Evolutionary conservation across 2,113 vertebrate genomes (phyloP).

Genomic region (Antechinus stuartii): DNA sequence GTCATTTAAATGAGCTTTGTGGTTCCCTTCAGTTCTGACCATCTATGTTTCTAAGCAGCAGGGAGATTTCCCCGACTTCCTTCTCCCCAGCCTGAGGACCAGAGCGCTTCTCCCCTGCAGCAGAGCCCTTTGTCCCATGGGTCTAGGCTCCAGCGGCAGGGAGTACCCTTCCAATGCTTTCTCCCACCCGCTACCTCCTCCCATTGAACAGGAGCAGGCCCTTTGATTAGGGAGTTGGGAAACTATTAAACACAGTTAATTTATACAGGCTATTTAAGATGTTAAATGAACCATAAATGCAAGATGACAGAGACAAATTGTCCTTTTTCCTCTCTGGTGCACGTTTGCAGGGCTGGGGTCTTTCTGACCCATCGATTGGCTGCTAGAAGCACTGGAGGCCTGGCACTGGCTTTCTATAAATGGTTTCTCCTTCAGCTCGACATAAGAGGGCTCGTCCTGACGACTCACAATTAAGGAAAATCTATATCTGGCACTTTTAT

Average conservation of each 20-base stretch:
- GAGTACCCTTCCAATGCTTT: background rate
- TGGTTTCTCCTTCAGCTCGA: slow-evolving; percentile 79
- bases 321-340: slow-evolving; percentile 40
- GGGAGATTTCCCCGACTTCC: background rate
- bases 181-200: background rate
- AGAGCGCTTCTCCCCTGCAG: background rate
- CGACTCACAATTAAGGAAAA: slow-evolving; percentile 71
- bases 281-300: slow-evolving; percentile 86
- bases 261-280: slow-evolving; percentile 81
- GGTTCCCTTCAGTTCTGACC: background rate
- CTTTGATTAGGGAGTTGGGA: slow-evolving; percentile 50
- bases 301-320: slow-evolving; percentile 81
- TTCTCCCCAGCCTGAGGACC: background rate
- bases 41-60: background rate
- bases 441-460: slow-evolving; percentile 58
- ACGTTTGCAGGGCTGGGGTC: slow-evolving; percentile 40
- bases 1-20: background rate
- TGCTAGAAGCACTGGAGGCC: slow-evolving; percentile 58
- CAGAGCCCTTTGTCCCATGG: background rate
- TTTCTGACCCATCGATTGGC: slow-evolving; percentile 25
- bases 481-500: slow-evolving; percentile 72
- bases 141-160: background rate
- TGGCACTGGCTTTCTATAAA: slow-evolving; percentile 59
- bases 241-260: slow-evolving; percentile 77
- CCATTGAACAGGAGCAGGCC: background rate